Percentiles rank a stretch among this genome's conserved stretches.
Conservation (phyloP, 2,113 vertebrate species). For the Theristicus caerulescens region DNA sequence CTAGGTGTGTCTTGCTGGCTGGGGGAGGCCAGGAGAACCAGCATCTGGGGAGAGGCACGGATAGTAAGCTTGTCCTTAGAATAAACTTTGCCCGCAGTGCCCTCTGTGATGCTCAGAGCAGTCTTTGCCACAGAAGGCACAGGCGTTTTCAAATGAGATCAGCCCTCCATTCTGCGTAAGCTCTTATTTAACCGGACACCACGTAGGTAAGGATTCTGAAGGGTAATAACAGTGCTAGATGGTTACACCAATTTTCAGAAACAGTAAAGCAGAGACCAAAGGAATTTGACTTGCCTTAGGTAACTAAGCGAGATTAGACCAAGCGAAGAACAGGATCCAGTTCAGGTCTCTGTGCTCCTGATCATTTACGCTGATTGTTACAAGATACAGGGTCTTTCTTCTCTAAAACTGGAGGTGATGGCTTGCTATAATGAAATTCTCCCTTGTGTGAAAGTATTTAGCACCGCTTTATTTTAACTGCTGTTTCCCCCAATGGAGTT, state of each 20-base stretch:
- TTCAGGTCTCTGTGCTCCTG: neutral
- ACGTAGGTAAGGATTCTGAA: neutral
- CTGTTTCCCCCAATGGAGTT: neutral
- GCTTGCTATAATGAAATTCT: neutral
- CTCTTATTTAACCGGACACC: neutral
- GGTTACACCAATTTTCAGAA: neutral
- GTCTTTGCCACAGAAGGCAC: neutral
- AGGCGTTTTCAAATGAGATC: neutral
- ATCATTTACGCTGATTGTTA: neutral
- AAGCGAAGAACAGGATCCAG: neutral
- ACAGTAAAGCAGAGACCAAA: neutral
- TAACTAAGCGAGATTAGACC: neutral
- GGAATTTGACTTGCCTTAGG: neutral
- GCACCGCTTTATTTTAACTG: neutral
- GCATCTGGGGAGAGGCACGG: neutral
- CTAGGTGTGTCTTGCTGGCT: conserved; percentile 20
- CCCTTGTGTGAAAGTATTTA: neutral
- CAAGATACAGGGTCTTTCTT: neutral
- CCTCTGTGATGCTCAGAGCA: neutral
- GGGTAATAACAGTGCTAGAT: neutral
- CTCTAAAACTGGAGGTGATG: neutral
- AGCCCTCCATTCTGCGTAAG: neutral
- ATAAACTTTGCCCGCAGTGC: conserved; percentile 16
- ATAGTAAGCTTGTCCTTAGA: neutral
- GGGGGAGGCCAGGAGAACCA: neutral